phyloP scores from a whole-genome alignment of 1,140 invertebrate species.

The Antheraea pernyi region DNA sequence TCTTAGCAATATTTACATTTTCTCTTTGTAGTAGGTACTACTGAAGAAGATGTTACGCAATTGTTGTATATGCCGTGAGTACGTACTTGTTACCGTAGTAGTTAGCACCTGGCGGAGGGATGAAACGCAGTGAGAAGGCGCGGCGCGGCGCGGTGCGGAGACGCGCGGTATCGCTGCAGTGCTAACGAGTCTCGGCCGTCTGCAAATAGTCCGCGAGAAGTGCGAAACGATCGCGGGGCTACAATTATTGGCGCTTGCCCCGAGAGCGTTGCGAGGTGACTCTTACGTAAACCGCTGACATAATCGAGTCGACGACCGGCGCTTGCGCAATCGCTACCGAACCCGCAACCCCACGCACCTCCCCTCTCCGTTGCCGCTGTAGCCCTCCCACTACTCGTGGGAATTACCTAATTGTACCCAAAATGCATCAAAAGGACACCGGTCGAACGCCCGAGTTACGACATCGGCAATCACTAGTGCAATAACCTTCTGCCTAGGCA shows the following conservation, averaged over 20 bases:
- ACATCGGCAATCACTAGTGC: constrained; percentile 65
- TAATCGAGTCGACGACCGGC: constrained; percentile 75
- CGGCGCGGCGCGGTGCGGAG: constrained; percentile 7
- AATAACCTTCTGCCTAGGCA: constrained; percentile 64
- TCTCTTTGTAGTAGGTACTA: background rate
- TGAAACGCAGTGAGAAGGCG: constrained; percentile 28
- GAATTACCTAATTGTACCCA: constrained; percentile 74
- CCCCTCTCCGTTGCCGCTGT: constrained; percentile 41
- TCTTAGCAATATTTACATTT: background rate
- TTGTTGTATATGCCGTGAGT: constrained; percentile 12
- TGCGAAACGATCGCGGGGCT: constrained; percentile 66
- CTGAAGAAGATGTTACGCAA: background rate
- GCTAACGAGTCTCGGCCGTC: constrained; percentile 54
- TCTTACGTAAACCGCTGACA: constrained; percentile 75
- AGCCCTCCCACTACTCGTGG: constrained; percentile 40
- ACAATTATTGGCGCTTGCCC: constrained; percentile 67
- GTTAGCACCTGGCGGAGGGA: constrained; percentile 24
- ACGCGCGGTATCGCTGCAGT: constrained; percentile 23
- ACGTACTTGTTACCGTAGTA: constrained; percentile 41
- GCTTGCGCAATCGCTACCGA: constrained; percentile 67
- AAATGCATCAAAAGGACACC: constrained; percentile 74
- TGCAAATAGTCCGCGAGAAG: constrained; percentile 69
- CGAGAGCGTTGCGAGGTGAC: constrained; percentile 70
- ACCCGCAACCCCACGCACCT: constrained; percentile 71
- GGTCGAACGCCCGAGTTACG: constrained; percentile 63